phyloP scores from a whole-genome alignment of 2,113 vertebrate genomes.

The Fulica atra region DNA sequence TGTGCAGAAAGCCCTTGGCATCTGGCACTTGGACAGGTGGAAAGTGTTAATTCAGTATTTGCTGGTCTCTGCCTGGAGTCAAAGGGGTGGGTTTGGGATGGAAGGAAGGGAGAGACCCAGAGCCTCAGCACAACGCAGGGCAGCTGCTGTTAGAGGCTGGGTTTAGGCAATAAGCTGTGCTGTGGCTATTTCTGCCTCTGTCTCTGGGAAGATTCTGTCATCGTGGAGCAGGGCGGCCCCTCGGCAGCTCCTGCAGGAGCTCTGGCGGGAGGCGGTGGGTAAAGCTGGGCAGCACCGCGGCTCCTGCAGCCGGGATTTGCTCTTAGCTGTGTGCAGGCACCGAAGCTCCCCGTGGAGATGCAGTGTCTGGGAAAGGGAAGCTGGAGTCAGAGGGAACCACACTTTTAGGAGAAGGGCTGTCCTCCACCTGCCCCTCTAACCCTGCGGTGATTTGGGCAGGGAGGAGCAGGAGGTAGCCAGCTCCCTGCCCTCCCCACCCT shows the following conservation, averaged over 20 bases:
- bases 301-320: background rate
- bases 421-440: background rate
- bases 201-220: slow-evolving; percentile 23
- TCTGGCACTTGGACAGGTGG: background rate
- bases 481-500: background rate
- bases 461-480: background rate
- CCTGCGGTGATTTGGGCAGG: background rate
- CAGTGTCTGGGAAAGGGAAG: background rate
- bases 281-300: background rate
- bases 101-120: background rate
- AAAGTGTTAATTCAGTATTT: slow-evolving; percentile 17
- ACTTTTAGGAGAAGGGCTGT: background rate
- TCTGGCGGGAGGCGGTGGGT: background rate
- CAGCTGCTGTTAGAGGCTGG: background rate
- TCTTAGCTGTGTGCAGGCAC: background rate
- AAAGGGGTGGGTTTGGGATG: background rate
- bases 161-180: background rate
- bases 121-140: background rate
- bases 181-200: slow-evolving; percentile 48
- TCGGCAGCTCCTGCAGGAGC: background rate
- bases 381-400: rapidly evolving
- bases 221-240: background rate
- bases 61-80: background rate
- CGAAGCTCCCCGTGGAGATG: background rate
- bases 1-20: background rate